These are phyloP conservation scores for Caretta caretta DNA, from an alignment of 2,113 vertebrate species.

Conservation along the genomic window DNA sequence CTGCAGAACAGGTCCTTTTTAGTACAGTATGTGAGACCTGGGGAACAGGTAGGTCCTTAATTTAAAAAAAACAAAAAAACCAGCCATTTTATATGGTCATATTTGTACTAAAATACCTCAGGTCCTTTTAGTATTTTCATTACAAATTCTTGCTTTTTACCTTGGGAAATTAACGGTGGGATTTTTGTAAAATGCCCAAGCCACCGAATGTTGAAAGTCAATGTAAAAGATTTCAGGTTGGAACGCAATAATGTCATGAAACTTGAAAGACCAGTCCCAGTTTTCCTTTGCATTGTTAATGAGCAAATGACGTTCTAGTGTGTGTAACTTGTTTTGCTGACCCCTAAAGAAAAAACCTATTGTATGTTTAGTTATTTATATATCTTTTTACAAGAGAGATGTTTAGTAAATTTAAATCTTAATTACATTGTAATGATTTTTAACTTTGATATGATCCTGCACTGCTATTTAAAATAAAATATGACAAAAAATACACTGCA, in stretches of 20 bases:
- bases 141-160: background rate
- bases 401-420: background rate
- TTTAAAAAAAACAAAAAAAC: background rate
- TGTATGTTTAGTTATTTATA: background rate
- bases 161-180: background rate
- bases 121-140: background rate
- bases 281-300: background rate
- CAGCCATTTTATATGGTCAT: background rate
- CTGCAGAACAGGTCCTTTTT: background rate
- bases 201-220: background rate
- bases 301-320: background rate
- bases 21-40: too few relatives aligned
- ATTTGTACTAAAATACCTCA: background rate
- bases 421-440: background rate
- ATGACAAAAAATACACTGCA: background rate
- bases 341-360: background rate
- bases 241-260: background rate
- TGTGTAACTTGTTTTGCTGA: background rate
- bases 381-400: background rate
- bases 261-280: background rate
- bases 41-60: too few relatives aligned
- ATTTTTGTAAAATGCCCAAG: background rate
- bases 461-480: background rate
- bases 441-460: background rate
- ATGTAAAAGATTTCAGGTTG: background rate